A percentile compares a stretch with the other conserved stretches of the same genome.
These are phyloP conservation scores for Drosophila quinaria DNA, from an alignment of 2,888 invertebrate species.

Conservation along the genomic window DNA sequence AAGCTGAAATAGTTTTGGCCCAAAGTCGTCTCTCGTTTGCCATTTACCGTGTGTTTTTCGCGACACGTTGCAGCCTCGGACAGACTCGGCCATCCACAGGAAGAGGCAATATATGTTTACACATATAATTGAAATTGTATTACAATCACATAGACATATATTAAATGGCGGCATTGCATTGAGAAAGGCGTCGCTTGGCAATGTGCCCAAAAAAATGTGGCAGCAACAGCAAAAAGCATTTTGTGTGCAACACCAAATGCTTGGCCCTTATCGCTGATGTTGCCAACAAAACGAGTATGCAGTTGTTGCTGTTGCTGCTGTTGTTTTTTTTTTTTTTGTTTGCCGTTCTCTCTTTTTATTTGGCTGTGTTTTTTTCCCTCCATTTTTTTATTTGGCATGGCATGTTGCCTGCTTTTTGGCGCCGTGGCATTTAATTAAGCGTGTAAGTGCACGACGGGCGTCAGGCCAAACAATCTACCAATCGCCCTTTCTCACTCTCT, in stretches of 20 bases:
- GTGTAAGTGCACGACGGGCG: slow-evolving; percentile 68
- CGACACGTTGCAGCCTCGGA: slow-evolving; percentile 4
- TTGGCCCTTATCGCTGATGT: slow-evolving; percentile 67
- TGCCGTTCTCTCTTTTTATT: background rate
- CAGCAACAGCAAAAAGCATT: slow-evolving; percentile 25
- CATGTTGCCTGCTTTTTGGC: slow-evolving; percentile 67
- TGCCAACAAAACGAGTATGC: slow-evolving; percentile 58
- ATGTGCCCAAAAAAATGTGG: slow-evolving; percentile 40
- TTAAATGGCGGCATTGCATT: slow-evolving; percentile 41
- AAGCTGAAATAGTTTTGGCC: slow-evolving; percentile 37
- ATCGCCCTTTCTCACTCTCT: slow-evolving; percentile 21
- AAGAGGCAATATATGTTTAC: slow-evolving; percentile 75
- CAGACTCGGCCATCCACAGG: slow-evolving; percentile 33
- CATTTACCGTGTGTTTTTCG: background rate
- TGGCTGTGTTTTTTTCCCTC: background rate
- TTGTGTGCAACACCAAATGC: slow-evolving; percentile 28
- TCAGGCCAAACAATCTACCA: slow-evolving; percentile 19
- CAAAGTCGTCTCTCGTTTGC: slow-evolving; percentile 9
- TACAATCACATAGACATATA: slow-evolving; percentile 66
- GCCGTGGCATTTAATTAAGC: slow-evolving; percentile 73
- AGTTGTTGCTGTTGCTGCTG: slow-evolving; percentile 26
- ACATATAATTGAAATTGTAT: slow-evolving; percentile 79
- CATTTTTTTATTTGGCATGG: slow-evolving; percentile 49
- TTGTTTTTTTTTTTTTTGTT: background rate
- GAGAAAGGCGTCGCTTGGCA: slow-evolving; percentile 47